These are phyloP conservation scores for Falco biarmicus DNA, from an alignment of 2,797 vertebrate genomes.

Conservation along the genomic window DNA sequence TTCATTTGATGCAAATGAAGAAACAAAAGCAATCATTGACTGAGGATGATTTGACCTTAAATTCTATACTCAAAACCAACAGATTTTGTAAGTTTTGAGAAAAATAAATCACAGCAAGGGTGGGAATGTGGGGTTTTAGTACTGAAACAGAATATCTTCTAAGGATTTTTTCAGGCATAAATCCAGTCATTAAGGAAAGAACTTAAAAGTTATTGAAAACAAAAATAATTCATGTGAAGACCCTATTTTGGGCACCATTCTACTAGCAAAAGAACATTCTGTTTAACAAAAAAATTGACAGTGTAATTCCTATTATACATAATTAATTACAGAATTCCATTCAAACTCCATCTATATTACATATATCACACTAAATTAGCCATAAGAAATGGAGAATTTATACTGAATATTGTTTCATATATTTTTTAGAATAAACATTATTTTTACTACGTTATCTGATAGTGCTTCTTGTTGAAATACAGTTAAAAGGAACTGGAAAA, in stretches of 20 bases:
- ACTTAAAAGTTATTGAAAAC: background rate
- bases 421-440: background rate
- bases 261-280: background rate
- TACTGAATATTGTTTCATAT: background rate
- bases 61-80: background rate
- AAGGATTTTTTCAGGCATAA: background rate
- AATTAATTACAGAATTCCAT: background rate
- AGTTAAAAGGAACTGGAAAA: background rate
- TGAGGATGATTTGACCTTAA: background rate
- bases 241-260: background rate
- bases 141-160: background rate
- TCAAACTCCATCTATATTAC: background rate
- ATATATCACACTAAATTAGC: background rate
- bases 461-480: background rate
- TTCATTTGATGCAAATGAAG: background rate
- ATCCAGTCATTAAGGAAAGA: background rate
- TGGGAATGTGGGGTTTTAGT: background rate
- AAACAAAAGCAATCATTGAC: background rate
- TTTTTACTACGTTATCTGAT: background rate
- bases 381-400: background rate
- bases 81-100: background rate
- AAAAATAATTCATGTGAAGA: background rate
- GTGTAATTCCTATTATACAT: background rate
- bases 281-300: background rate
- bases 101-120: background rate